These are phyloP conservation scores for Limnephilus marmoratus DNA, from an alignment of 2,888 invertebrate species.

Conservation along the genomic window DNA sequence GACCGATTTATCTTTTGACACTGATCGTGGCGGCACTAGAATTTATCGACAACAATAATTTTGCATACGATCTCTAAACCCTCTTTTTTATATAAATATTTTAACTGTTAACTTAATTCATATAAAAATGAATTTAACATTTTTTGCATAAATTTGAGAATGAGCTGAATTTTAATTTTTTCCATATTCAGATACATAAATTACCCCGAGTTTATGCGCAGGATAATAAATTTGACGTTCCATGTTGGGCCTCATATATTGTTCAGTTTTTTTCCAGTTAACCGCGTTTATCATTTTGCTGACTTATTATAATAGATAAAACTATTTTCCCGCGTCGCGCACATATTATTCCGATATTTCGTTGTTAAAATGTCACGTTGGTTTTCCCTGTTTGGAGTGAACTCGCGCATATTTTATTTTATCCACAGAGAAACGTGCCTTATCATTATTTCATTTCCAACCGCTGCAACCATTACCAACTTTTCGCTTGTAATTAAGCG, in stretches of 20 bases:
- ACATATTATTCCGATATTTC: slow-evolving; percentile 47
- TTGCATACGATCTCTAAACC: neutral
- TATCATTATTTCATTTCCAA: slow-evolving; percentile 58
- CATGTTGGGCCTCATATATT: neutral
- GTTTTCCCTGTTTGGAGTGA: slow-evolving; percentile 40
- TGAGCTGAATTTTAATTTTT: slow-evolving; percentile 13
- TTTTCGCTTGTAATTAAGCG: slow-evolving; percentile 40
- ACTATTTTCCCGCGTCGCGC: slow-evolving; percentile 36
- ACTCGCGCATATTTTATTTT: slow-evolving; percentile 48
- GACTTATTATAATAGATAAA: slow-evolving; percentile 54
- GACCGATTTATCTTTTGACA: slow-evolving; percentile 59
- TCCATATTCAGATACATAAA: neutral
- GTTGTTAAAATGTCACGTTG: slow-evolving; percentile 39
- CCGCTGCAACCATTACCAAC: slow-evolving; percentile 47
- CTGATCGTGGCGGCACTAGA: slow-evolving; percentile 40
- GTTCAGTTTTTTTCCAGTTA: slow-evolving; percentile 39
- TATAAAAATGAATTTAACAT: neutral
- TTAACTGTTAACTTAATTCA: neutral
- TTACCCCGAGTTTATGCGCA: neutral
- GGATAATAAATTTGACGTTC: slow-evolving; percentile 34
- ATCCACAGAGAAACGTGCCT: slow-evolving; percentile 50
- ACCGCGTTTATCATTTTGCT: slow-evolving; percentile 41
- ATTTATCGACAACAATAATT: slow-evolving; percentile 18
- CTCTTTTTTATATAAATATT: neutral
- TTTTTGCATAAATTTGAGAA: neutral